Evolutionary conservation across 2,888 invertebrate species (phyloP).

Genomic region (Ichneumoninae sp.): DNA sequence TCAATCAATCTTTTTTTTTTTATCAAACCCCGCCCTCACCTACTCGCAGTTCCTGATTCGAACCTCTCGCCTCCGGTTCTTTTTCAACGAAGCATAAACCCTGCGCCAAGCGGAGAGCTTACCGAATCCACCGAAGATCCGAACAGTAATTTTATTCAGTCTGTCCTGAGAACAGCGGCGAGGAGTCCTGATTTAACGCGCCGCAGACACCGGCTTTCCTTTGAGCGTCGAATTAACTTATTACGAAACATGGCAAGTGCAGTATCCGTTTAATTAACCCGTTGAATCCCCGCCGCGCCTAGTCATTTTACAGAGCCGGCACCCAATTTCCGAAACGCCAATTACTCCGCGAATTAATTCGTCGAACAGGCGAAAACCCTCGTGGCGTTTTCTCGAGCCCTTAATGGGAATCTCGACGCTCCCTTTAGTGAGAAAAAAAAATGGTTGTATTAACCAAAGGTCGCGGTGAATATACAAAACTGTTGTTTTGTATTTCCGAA

Average conservation of each 20-base stretch:
- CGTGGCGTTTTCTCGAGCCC: neutral
- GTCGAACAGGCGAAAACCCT: conserved; percentile 1
- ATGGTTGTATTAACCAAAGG: too few species aligned
- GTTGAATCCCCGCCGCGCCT: neutral
- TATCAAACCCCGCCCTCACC: neutral
- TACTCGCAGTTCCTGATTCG: conserved; percentile 28
- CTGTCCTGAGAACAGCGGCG: neutral
- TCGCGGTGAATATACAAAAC: too few species aligned
- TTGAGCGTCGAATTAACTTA: conserved; percentile 28
- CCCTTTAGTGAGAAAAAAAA: too few species aligned
- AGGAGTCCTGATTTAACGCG: conserved; percentile 30
- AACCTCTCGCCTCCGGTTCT: conserved; percentile 14
- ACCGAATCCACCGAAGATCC: conserved; percentile 34
- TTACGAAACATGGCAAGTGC: conserved; percentile 1
- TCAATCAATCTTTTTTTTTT: conserved; percentile 51
- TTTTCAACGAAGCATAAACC: conserved; percentile 32
- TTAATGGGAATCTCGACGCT: neutral
- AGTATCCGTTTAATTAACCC: neutral
- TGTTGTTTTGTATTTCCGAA: too few species aligned
- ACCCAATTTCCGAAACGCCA: neutral
- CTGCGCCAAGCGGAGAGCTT: conserved; percentile 5
- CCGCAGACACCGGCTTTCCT: conserved; percentile 18
- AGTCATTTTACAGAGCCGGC: neutral
- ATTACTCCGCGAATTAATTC: neutral
- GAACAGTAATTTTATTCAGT: conserved; percentile 37